Conservation (phyloP, 2,888 invertebrate species). For the Eupelmus urozonus region DNA sequence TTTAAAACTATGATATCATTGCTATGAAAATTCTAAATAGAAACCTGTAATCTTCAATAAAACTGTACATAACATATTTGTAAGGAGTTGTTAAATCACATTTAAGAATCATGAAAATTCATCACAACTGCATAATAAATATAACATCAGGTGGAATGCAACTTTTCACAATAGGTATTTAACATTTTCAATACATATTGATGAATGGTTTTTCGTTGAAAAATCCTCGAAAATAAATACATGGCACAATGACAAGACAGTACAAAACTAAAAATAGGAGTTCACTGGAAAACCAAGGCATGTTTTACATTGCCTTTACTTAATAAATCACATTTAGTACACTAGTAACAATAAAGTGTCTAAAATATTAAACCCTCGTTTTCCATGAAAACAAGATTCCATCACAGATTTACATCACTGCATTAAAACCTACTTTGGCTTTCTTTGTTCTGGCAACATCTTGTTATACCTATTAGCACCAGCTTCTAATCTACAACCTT, state of each 20-base stretch:
- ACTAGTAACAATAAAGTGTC: background rate
- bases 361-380: slow-evolving; percentile 28
- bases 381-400: slow-evolving; percentile 54
- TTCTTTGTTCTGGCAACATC: slow-evolving; percentile 48
- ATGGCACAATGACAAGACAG: slow-evolving; percentile 28
- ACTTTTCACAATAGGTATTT: background rate
- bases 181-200: background rate
- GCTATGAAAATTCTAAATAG: background rate
- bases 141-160: slow-evolving; percentile 29
- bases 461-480: background rate
- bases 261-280: background rate
- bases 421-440: slow-evolving; percentile 63
- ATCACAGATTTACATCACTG: slow-evolving; percentile 62
- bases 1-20: background rate
- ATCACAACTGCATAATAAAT: slow-evolving; percentile 56
- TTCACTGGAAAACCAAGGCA: slow-evolving; percentile 8
- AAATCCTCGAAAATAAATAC: slow-evolving; percentile 9
- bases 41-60: slow-evolving; percentile 9
- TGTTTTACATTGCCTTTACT: background rate
- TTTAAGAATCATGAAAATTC: slow-evolving; percentile 17
- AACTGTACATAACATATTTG: background rate
- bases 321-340: background rate
- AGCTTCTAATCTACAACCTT: slow-evolving; percentile 11
- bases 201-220: slow-evolving; percentile 3
- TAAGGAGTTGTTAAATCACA: background rate